Evolutionary conservation across 2,888 invertebrate genomes (phyloP).

Genomic region (Mythimna loreyi): DNA sequence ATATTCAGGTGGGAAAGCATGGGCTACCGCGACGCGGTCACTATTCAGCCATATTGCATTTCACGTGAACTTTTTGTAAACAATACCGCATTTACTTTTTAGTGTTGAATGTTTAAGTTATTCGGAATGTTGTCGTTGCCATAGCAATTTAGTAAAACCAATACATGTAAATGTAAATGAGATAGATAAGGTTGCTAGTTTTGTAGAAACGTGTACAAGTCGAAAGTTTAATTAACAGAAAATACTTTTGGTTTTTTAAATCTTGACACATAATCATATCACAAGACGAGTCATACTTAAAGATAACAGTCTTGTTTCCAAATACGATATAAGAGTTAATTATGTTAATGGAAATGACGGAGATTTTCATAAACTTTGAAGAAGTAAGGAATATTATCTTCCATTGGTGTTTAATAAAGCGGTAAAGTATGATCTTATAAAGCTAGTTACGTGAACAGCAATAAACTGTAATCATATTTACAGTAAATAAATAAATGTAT

Average conservation of each 20-base stretch:
- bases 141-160: conserved; percentile 58
- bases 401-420: conserved; percentile 71
- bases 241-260: conserved; percentile 49
- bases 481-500: conserved; percentile 70
- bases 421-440: conserved; percentile 71
- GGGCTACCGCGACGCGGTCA: conserved; percentile 89
- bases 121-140: conserved; percentile 58
- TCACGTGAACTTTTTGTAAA: conserved; percentile 85
- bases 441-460: conserved; percentile 66
- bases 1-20: conserved; percentile 90
- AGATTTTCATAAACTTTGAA: conserved; percentile 59
- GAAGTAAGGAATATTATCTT: conserved; percentile 65
- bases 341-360: conserved; percentile 74
- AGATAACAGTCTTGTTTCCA: conserved; percentile 73
- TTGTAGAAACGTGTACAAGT: conserved; percentile 44
- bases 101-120: conserved; percentile 69
- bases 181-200: conserved; percentile 52
- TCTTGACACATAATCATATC: conserved; percentile 71
- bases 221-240: conserved; percentile 65
- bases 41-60: conserved; percentile 86
- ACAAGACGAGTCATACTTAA: conserved; percentile 66
- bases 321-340: conserved; percentile 72
- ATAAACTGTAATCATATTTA: conserved; percentile 70
- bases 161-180: conserved; percentile 61
- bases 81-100: conserved; percentile 81